A percentile compares a stretch with the other conserved stretches of the same genome.
Evolutionary conservation across 1,140 invertebrate genomes (phyloP).

Genomic region (Spodoptera frugiperda): DNA sequence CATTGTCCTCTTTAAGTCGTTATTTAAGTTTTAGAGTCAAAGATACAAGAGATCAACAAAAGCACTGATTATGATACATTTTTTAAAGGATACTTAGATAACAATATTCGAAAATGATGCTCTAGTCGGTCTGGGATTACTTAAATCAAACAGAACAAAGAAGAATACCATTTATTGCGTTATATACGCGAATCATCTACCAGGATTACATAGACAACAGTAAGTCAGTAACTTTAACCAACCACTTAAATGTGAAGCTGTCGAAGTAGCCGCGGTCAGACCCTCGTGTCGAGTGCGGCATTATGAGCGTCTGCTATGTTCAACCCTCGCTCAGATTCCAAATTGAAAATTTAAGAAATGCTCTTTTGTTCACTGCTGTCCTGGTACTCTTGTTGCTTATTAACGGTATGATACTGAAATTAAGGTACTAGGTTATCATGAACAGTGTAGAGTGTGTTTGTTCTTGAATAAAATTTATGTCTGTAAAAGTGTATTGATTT

Average conservation of each 20-base stretch:
- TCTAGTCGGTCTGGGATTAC: no score
- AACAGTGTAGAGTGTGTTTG: not conserved
- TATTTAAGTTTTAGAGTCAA: no score
- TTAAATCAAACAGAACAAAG: no score
- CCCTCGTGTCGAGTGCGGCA: conserved; percentile 77
- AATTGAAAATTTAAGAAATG: conserved; percentile 79
- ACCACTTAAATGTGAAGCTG: conserved; percentile 68
- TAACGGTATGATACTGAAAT: not conserved
- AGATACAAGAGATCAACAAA: no score
- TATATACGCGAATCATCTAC: no score
- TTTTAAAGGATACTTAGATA: no score
- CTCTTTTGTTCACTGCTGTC: conserved; percentile 27
- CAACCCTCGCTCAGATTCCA: conserved; percentile 69
- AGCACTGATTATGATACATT: no score
- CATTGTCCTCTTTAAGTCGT: no score
- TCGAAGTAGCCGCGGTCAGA: conserved; percentile 81
- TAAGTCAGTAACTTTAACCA: conserved; percentile 59
- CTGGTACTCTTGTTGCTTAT: conserved; percentile 28
- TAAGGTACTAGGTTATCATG: not conserved
- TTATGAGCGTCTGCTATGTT: conserved; percentile 78
- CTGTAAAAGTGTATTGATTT: no score
- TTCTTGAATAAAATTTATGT: no score
- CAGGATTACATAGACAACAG: not conserved
- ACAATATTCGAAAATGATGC: no score
- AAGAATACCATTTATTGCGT: no score